These are phyloP conservation scores for Gibbula magus DNA, from an alignment of 2,888 invertebrate genomes.

Conservation along the genomic window DNA sequence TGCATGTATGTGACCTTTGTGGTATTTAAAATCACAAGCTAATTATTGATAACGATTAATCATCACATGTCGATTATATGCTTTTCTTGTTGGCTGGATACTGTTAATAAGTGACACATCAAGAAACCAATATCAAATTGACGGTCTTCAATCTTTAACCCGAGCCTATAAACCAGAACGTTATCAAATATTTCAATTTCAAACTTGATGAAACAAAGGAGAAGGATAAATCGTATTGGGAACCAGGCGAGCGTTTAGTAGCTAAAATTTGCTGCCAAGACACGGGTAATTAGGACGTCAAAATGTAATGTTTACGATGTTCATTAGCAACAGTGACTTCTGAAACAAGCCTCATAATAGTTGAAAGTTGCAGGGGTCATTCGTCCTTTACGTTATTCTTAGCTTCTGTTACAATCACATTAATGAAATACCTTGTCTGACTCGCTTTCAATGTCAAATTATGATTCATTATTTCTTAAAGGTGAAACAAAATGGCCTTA, in stretches of 20 bases:
- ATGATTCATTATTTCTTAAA: constrained; percentile 18
- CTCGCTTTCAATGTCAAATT: constrained; percentile 14
- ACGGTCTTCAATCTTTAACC: too few species aligned
- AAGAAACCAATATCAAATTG: too few species aligned
- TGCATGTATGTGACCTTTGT: too few species aligned
- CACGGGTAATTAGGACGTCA: constrained; percentile 11
- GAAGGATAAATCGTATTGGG: not conserved
- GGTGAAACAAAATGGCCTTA: constrained; percentile 13
- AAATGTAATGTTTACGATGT: not conserved
- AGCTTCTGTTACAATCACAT: not conserved
- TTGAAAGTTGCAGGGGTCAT: not conserved
- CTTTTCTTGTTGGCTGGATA: too few species aligned
- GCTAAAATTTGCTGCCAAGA: not conserved
- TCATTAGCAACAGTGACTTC: not conserved
- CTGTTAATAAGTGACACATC: too few species aligned
- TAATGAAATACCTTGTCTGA: not conserved
- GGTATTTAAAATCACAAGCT: too few species aligned
- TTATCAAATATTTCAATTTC: too few species aligned
- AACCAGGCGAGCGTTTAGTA: not conserved
- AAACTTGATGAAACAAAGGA: too few species aligned
- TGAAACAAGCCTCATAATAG: not conserved
- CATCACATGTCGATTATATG: too few species aligned
- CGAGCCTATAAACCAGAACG: too few species aligned
- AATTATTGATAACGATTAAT: too few species aligned
- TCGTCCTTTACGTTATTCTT: not conserved